These are phyloP conservation scores for Drosophila murphyi DNA, from an alignment of 1,140 invertebrate species.

Conservation along the genomic window DNA sequence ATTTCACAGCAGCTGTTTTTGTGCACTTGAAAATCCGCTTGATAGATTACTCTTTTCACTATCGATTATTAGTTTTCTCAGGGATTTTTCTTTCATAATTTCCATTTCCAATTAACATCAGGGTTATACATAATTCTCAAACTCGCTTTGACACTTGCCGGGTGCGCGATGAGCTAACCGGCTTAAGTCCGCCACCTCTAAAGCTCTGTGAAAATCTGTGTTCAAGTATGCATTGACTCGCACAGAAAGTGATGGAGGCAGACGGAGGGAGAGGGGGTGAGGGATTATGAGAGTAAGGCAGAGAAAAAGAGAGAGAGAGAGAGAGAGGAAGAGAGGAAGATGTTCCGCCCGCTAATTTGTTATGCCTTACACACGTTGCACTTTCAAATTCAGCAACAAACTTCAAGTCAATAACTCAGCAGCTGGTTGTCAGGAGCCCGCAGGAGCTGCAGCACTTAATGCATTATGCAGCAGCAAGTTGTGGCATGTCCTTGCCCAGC, in stretches of 20 bases:
- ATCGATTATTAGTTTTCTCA: neutral
- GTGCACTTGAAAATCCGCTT: too few relatives aligned
- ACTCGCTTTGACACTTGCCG: neutral
- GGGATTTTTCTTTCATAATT: too few relatives aligned
- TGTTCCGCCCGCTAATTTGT: slow-evolving; percentile 67
- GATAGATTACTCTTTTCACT: neutral
- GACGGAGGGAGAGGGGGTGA: too few relatives aligned
- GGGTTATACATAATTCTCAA: neutral
- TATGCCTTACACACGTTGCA: slow-evolving; percentile 82
- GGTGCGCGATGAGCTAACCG: slow-evolving; percentile 15
- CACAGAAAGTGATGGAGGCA: neutral
- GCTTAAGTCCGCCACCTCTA: slow-evolving; percentile 32
- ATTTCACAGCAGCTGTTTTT: neutral
- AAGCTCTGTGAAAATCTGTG: slow-evolving; percentile 44
- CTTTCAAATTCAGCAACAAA: slow-evolving; percentile 80
- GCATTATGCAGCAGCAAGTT: slow-evolving; percentile 82
- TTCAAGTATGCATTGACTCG: slow-evolving; percentile 30
- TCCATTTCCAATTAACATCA: too few relatives aligned
- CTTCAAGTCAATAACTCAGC: slow-evolving; percentile 82
- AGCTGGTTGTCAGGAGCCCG: slow-evolving; percentile 43
- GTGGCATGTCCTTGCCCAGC: slow-evolving; percentile 74
- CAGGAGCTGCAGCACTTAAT: slow-evolving; percentile 69
- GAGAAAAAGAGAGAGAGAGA: too few relatives aligned
- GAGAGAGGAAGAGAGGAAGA: neutral
- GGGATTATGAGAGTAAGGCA: too few relatives aligned